Evolutionary conservation across 2,797 vertebrate species (phyloP).

Genomic region (Leuciscus waleckii): DNA sequence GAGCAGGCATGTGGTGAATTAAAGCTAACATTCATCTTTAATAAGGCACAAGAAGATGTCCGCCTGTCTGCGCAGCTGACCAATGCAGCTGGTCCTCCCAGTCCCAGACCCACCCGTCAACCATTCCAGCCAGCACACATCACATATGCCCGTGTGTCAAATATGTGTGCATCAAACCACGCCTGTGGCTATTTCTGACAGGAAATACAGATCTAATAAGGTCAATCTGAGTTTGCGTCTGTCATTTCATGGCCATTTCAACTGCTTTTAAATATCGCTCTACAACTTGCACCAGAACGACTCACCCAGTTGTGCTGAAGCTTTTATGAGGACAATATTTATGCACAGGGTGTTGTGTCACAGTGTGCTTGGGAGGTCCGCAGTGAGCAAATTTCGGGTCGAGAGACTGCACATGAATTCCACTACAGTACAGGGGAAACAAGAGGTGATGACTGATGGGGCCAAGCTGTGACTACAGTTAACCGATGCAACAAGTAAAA

Average conservation of each 20-base stretch:
- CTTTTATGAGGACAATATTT: background rate
- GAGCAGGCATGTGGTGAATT: constrained; percentile 66
- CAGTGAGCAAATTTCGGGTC: background rate
- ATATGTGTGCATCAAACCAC: constrained; percentile 31
- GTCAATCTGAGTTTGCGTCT: constrained; percentile 1
- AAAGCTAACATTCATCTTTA: constrained; percentile 73
- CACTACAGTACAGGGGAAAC: constrained; percentile 4
- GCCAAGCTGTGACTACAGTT: constrained; percentile 19
- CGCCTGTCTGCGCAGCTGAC: constrained; percentile 68
- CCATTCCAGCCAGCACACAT: constrained; percentile 38
- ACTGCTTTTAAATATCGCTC: constrained; percentile 5
- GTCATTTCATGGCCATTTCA: background rate
- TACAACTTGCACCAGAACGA: constrained; percentile 7
- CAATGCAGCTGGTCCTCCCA: constrained; percentile 41
- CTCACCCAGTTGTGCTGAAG: background rate
- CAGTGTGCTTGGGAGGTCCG: constrained; percentile 27
- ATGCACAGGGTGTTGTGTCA: background rate
- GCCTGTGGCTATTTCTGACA: constrained; percentile 37
- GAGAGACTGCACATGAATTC: background rate
- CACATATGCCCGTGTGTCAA: constrained; percentile 22
- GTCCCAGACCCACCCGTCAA: constrained; percentile 46
- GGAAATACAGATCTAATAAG: constrained; percentile 19
- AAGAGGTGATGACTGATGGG: constrained; percentile 5
- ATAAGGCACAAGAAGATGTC: constrained; percentile 64
- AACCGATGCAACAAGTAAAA: constrained; percentile 1